A percentile compares a stretch with the other conserved stretches of the same genome.
Conservation (phyloP, 2,113 vertebrate genomes). For the Calypte anna region DNA sequence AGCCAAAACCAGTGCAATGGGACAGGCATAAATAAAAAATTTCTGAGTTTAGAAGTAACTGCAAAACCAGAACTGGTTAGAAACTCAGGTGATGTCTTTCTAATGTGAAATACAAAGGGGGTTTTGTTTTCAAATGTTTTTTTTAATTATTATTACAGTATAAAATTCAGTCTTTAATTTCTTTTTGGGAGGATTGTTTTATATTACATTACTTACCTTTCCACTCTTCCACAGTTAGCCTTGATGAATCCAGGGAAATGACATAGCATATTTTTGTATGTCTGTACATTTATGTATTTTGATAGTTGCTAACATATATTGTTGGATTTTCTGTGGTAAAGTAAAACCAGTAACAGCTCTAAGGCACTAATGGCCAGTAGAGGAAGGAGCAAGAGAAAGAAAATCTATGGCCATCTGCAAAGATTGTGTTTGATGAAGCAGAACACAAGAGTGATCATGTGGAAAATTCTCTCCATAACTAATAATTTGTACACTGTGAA, state of each 20-base stretch:
- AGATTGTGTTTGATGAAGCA: not conserved
- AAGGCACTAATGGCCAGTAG: not conserved
- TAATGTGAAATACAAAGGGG: not conserved
- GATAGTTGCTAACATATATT: not conserved
- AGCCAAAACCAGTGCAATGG: not conserved
- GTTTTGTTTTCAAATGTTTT: not conserved
- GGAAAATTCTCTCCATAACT: not conserved
- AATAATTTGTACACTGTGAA: constrained; percentile 7
- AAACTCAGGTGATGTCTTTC: not conserved
- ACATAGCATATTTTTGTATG: not conserved
- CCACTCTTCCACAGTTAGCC: not conserved
- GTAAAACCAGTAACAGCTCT: not conserved
- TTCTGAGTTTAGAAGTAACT: not conserved
- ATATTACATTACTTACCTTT: not conserved
- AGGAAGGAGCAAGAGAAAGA: not conserved
- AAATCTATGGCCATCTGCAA: not conserved
- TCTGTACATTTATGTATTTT: not conserved
- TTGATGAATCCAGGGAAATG: not conserved
- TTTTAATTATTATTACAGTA: not conserved
- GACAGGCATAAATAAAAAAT: not conserved
- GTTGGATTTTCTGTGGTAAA: not conserved
- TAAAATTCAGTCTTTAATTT: not conserved
- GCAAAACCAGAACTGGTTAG: not conserved
- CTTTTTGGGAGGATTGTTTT: not conserved
- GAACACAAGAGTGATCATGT: not conserved